phyloP scores from a whole-genome alignment of 2,797 vertebrate genomes.

The Phrynocephalus forsythii region DNA sequence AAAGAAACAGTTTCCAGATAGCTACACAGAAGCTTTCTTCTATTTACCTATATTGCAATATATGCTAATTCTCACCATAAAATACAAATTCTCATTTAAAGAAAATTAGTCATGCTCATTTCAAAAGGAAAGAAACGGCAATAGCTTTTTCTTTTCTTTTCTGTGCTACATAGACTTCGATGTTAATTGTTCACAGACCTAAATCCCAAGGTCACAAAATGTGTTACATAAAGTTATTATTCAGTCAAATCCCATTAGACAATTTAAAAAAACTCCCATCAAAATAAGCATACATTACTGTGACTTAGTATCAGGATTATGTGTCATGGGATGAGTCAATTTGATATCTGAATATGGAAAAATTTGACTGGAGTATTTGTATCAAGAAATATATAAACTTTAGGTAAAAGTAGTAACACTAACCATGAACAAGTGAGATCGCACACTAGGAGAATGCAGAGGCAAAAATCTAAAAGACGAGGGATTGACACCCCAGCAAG shows the following conservation, averaged over 20 bases:
- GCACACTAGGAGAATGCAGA: not conserved
- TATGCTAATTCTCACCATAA: not conserved
- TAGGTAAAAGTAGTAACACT: not conserved
- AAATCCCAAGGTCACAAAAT: slow-evolving; percentile 37
- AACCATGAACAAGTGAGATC: not conserved
- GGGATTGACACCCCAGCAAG: no score
- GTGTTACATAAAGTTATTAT: slow-evolving; percentile 36
- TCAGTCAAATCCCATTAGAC: slow-evolving; percentile 41
- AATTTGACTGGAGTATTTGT: not conserved
- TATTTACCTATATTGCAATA: slow-evolving; percentile 25
- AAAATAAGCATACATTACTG: slow-evolving; percentile 8
- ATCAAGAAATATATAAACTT: not conserved
- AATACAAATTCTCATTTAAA: slow-evolving; percentile 31
- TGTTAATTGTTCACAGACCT: slow-evolving; percentile 14
- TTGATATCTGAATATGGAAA: slow-evolving; percentile 22
- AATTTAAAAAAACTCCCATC: not conserved
- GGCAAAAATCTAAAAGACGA: not conserved
- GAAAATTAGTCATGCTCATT: slow-evolving; percentile 25
- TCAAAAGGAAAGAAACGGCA: slow-evolving; percentile 32
- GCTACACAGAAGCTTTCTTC: slow-evolving; percentile 39
- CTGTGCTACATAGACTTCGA: slow-evolving; percentile 6
- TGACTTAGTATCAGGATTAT: slow-evolving; percentile 31
- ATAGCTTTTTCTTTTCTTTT: slow-evolving; percentile 28
- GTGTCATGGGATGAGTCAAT: slow-evolving; percentile 30
- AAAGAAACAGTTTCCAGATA: slow-evolving; percentile 18